Evolutionary conservation across 1,140 invertebrate genomes (phyloP), one percentile per base, ranked within the genome.

Genomic region (Helicorthomorpha holstii): DNA sequence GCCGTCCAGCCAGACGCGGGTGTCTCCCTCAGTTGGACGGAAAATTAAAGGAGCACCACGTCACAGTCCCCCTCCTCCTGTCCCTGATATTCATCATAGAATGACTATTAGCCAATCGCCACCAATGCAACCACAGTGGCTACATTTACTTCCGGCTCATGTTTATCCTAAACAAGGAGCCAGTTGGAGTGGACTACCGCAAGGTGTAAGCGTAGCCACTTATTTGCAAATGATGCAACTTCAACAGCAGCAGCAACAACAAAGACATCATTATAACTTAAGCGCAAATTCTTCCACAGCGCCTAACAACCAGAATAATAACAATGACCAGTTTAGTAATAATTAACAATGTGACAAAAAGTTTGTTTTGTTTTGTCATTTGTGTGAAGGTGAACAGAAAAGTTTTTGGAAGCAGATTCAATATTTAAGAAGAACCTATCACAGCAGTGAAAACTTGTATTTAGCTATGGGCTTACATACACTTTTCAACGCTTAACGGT

Each of bases 161-260:
- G 29, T 34, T 29, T 29, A 24, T 21, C 48, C 48, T 3, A 29
- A 38, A 10, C 48, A 50, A 50, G 48, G 48, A 3, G 48, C 48
- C 24, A 38, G 27, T 50, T 50, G 48, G 48, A 22, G 48, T n/a
- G 48, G 48, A 38, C 27, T 50, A 4, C 48, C 48, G 3, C 48
- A 50, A n/a, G 48, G 48, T 22, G 22, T 50, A 2, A 50, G 34
- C 34, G 27, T 22, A 4, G 29, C 27, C 27, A 23, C 48, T 24
- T 21, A 34, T 3, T 50, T 34, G 3, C 48, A 50, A n/a, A 14
- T 50, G 14, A 50, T 50, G 48, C 48, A 50, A 24, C 48, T 34
- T 12, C 48, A 50, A 23, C 29, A 34, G 29, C 29, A 34, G 7
- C 29, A 16, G 29, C 29, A 34, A 16, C 29, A 34, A 16, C 29